Conservation (phyloP, 2,888 invertebrate species). For the Limnephilus auricula region DNA sequence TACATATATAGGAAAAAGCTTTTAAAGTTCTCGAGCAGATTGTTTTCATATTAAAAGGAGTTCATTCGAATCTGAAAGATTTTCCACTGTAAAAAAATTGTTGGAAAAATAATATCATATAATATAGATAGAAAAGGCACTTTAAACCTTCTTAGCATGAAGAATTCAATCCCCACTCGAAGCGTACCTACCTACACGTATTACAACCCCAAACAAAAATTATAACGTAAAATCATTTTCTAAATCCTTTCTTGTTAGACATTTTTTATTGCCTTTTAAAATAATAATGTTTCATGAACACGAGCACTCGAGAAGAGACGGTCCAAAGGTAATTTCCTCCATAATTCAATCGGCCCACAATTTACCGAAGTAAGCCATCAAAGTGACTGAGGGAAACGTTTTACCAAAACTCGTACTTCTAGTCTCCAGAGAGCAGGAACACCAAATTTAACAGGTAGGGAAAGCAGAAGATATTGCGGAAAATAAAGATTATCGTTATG, state of each 20-base stretch:
- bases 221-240: neutral
- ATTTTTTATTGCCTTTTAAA: neutral
- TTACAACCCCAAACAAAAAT: neutral
- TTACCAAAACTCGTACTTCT: neutral
- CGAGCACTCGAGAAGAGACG: neutral
- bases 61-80: neutral
- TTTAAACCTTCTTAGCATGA: neutral
- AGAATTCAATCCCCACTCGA: neutral
- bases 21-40: neutral
- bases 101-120: neutral
- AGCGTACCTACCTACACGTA: neutral
- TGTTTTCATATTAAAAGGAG: neutral
- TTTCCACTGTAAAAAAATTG: neutral
- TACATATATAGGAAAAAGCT: neutral
- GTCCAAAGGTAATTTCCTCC: conserved; percentile 19
- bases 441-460: neutral
- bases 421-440: neutral
- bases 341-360: conserved; percentile 47
- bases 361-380: conserved; percentile 51
- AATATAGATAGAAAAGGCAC: neutral
- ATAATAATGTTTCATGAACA: neutral
- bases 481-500: neutral
- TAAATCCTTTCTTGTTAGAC: neutral
- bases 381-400: neutral
- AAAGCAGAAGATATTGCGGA: neutral